Base-by-base conservation (phyloP, 2,797 vertebrate genomes). In the Echeneis naucrates region DNA sequence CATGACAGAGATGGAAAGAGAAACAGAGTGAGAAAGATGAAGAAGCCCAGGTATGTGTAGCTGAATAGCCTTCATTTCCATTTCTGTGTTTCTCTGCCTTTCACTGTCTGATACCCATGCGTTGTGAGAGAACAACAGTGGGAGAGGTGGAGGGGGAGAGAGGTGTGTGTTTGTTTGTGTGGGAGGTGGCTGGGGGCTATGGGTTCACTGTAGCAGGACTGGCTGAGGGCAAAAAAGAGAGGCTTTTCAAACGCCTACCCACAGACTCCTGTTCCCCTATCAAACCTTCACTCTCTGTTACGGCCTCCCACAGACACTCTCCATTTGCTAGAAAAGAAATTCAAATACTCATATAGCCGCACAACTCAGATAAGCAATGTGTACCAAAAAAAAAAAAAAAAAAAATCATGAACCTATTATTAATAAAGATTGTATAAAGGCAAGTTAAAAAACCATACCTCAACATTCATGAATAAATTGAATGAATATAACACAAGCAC, bases 221-320 rank as follows among this genome's bases (percentile, higher is more conserved):
- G 83, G 81, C 74, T 35, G 16, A 87, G 82, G 81, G 79, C 86
- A 86, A 77, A 50, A 44, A 67, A 68, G 51, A 77, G 63, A 87
- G 78, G 77, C 74, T 83, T 78, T 81, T 86, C 68, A 86, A 87
- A 92, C 84, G 62, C 87, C 92, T 85, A 88, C 90, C 75, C 61
- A 48, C 69, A 70, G 59, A 77, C 67, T 75, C 68, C 67, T 79
- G 75, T 71, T 79, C 69, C 77, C 77, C 82, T 10, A 53, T 75
- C 66, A 71, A 69, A 78, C 73, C 73, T 63, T 71, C 57, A 71
- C 63, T 75, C 74, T 68, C 60, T 52, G 54, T 72, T 70, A 45
- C 19, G 11, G 72, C 82, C 85, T 78, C 84, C 88, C 72, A 85
- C 86, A 77, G 70, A 81, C 75, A 32, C 73, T 72, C 73, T 81